Evolutionary conservation across 1,140 invertebrate species (phyloP).

Genomic region (Drosophila ficusphila): DNA sequence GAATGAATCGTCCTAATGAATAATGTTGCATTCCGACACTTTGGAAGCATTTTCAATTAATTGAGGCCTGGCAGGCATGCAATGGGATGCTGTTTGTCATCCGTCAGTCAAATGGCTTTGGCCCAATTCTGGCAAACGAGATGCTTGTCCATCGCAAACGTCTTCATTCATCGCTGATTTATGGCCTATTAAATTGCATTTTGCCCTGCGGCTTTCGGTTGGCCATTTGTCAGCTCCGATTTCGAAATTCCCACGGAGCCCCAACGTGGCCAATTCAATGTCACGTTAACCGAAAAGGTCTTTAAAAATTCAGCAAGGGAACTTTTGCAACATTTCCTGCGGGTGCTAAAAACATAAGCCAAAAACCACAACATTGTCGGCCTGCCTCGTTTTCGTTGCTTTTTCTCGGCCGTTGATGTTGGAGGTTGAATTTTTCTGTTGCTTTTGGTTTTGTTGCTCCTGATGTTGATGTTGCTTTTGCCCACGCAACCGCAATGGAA

Average conservation of each 20-base stretch:
- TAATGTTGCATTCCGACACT: conserved; percentile 43
- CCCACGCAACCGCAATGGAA: conserved; percentile 70
- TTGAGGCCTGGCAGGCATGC: conserved; percentile 16
- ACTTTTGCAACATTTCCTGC: conserved; percentile 33
- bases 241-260: conserved; percentile 30
- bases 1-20: conserved; percentile 39
- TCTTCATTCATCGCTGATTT: conserved; percentile 58
- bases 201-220: conserved; percentile 17
- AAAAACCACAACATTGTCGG: conserved; percentile 49
- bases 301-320: conserved; percentile 22
- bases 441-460: too few species aligned
- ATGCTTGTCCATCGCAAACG: conserved; percentile 25
- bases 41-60: conserved; percentile 55
- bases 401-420: background rate
- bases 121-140: conserved; percentile 23
- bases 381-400: conserved; percentile 13
- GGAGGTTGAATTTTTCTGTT: too few species aligned
- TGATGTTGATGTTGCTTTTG: conserved; percentile 15
- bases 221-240: conserved; percentile 27
- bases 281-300: conserved; percentile 30
- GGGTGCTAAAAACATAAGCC: conserved; percentile 39
- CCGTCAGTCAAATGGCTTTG: conserved; percentile 48
- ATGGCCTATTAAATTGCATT: conserved; percentile 70
- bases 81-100: conserved; percentile 37
- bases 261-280: conserved; percentile 35